Conservation (phyloP, 2,888 invertebrate genomes). For the Melinopterus prodromus region DNA sequence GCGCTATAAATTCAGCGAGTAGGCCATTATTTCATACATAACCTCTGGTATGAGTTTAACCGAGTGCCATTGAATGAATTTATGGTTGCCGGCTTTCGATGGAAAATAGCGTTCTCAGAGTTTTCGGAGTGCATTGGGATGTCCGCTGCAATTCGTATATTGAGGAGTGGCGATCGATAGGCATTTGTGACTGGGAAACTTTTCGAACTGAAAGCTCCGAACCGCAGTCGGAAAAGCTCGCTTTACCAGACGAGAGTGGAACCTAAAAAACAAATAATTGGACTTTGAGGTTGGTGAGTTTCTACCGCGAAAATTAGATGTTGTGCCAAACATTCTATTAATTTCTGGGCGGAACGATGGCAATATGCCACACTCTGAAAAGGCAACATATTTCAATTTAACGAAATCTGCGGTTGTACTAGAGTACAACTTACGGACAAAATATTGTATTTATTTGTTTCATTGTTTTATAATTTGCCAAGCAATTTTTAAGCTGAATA, state of each 20-base stretch:
- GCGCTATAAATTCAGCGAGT: neutral
- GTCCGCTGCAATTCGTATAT: neutral
- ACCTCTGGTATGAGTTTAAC: neutral
- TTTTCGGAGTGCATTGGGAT: conserved; percentile 4
- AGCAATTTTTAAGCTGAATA: too few species aligned
- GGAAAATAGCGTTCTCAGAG: neutral
- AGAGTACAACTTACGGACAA: too few species aligned
- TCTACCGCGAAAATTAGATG: neutral
- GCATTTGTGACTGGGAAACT: neutral
- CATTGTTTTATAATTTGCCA: too few species aligned
- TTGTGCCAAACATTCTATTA: neutral
- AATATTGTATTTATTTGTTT: too few species aligned
- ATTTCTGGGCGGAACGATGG: too few species aligned
- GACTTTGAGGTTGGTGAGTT: neutral
- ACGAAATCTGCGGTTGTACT: too few species aligned
- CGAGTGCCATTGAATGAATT: neutral
- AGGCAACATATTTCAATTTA: too few species aligned
- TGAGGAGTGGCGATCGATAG: neutral
- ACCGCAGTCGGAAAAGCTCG: neutral
- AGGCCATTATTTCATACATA: conserved; percentile 4
- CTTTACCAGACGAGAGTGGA: neutral
- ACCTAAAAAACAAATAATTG: neutral
- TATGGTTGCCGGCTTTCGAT: neutral
- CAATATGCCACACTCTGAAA: too few species aligned
- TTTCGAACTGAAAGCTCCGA: neutral